Evolutionary conservation across 53 echinoderm and acorn worm genomes (phyloP).

Genomic region (Temnopleurus reevesii): DNA sequence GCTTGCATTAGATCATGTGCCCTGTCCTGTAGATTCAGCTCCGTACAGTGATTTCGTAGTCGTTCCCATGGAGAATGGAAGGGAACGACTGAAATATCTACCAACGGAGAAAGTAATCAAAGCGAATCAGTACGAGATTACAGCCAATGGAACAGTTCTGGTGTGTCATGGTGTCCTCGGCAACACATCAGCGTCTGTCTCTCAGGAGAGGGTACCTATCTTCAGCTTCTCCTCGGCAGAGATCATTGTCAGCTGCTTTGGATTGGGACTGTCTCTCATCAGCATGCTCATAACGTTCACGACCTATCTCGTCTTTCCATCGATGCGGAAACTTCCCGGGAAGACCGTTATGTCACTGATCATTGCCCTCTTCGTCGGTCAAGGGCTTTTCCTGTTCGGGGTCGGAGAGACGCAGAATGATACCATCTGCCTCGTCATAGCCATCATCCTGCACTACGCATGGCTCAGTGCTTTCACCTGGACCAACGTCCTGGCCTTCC

Average conservation of each 20-base stretch:
- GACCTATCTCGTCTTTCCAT: conserved; percentile 70
- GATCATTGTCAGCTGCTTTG: conserved; percentile 51
- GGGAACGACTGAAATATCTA: conserved; percentile 38
- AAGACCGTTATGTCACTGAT: conserved; percentile 81
- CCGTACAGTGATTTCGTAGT: conserved; percentile 53
- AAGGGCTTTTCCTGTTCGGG: conserved; percentile 67
- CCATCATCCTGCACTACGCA: conserved; percentile 68
- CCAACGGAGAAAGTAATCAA: conserved; percentile 48
- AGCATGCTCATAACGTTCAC: conserved; percentile 65
- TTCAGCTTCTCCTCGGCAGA: conserved; percentile 50
- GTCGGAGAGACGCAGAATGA: conserved; percentile 63
- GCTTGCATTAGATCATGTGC: conserved; percentile 46
- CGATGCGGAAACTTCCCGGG: conserved; percentile 77
- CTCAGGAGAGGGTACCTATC: conserved; percentile 26
- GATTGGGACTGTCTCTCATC: conserved; percentile 63
- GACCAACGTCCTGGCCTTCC: conserved; percentile 73
- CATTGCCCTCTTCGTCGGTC: conserved; percentile 69
- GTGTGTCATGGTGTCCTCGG: conserved; percentile 57
- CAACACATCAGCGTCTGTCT: conserved; percentile 30
- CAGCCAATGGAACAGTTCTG: conserved; percentile 47
- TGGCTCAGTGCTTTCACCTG: conserved; percentile 70
- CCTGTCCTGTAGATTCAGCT: conserved; percentile 44
- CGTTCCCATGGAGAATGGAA: conserved; percentile 10
- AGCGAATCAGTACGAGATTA: conserved; percentile 49
- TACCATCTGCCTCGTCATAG: conserved; percentile 56